Conservation (phyloP, 23 tunicate species). For the Ascidia mentula region DNA sequence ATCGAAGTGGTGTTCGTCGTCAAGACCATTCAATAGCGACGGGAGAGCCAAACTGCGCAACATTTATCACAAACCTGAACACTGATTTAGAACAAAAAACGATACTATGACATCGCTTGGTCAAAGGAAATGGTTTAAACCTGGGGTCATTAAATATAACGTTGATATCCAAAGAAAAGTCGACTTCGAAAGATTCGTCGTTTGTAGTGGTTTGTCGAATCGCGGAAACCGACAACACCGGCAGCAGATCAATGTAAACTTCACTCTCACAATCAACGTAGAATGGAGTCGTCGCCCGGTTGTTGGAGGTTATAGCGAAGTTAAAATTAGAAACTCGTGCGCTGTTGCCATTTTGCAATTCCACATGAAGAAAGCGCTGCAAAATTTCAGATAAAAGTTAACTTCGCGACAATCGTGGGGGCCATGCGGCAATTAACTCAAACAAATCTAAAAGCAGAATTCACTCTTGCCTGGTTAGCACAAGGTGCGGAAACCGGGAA, state of each 20-base stretch:
- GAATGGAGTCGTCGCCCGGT: background rate
- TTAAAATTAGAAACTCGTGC: background rate
- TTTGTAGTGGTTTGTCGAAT: background rate
- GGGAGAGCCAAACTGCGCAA: background rate
- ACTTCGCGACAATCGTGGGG: background rate
- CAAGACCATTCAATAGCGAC: background rate
- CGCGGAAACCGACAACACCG: background rate
- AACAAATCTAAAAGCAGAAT: background rate
- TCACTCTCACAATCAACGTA: background rate
- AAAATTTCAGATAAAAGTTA: background rate
- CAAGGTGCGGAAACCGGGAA: background rate
- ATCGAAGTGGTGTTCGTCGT: background rate
- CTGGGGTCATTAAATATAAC: background rate
- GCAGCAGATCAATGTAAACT: background rate
- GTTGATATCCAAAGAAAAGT: constrained; percentile 2
- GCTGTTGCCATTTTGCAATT: background rate
- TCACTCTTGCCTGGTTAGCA: background rate
- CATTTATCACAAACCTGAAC: no score
- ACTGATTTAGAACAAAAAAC: background rate
- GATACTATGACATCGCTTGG: no score
- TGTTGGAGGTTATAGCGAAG: constrained; percentile 1
- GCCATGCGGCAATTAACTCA: background rate
- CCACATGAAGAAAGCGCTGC: background rate
- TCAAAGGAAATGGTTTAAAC: no score
- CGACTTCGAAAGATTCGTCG: background rate